These are phyloP conservation scores for Nemapogon koenigi DNA, from an alignment of 2,888 invertebrate species.

Conservation along the genomic window DNA sequence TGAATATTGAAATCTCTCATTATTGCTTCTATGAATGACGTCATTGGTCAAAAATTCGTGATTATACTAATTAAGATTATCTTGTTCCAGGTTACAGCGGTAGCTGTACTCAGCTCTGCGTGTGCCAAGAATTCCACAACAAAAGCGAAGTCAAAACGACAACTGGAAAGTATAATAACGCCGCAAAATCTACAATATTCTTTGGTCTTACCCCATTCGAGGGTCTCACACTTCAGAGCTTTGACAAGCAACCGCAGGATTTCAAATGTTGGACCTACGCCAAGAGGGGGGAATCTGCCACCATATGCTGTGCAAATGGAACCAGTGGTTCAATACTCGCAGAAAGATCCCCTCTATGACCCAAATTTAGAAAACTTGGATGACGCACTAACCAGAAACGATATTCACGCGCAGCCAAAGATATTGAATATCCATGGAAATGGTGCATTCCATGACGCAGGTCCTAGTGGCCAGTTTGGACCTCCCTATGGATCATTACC, in stretches of 20 bases:
- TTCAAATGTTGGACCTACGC: conserved; percentile 44
- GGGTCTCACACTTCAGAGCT: conserved; percentile 58
- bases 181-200: conserved; percentile 67
- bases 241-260: conserved; percentile 60
- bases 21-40: no score
- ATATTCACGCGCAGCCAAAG: conserved; percentile 55
- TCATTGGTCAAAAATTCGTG: neutral
- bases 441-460: conserved; percentile 41
- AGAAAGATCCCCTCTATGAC: conserved; percentile 79
- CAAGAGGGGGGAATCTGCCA: conserved; percentile 59
- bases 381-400: conserved; percentile 46
- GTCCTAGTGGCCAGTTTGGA: conserved; percentile 49
- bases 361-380: conserved; percentile 56
- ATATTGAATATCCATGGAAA: conserved; percentile 43
- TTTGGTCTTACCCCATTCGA: conserved; percentile 63
- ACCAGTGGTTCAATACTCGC: conserved; percentile 79
- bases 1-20: no score
- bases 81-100: conserved; percentile 64
- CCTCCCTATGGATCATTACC: conserved; percentile 49
- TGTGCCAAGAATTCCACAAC: conserved; percentile 52
- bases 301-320: conserved; percentile 84
- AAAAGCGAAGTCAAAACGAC: conserved; percentile 61
- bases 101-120: conserved; percentile 59
- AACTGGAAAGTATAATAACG: conserved; percentile 57
- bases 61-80: conserved; percentile 13